Percentiles rank a stretch among this genome's conserved stretches.
Conservation (phyloP, 1,140 invertebrate genomes). For the Bradynema listronoti region DNA sequence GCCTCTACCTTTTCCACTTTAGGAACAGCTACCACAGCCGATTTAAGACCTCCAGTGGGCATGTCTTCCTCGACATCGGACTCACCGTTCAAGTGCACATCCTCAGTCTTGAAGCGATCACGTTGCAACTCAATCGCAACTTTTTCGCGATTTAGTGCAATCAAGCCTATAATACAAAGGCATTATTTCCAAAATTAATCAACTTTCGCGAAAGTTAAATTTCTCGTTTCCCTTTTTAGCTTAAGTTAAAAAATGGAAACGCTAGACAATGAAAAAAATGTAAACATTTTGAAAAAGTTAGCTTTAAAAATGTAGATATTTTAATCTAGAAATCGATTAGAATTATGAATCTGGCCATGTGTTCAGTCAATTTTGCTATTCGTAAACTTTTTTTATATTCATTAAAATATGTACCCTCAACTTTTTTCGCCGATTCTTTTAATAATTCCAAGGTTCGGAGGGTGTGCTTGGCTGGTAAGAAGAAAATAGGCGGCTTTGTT, state of each 20-base stretch:
- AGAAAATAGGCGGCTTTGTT: slow-evolving; percentile 77
- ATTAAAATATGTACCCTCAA: slow-evolving; percentile 33
- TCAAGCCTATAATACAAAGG: slow-evolving; percentile 17
- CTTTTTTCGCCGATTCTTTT: slow-evolving; percentile 38
- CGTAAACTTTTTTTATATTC: too few relatives aligned
- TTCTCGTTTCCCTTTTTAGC: background rate
- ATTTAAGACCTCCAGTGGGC: background rate
- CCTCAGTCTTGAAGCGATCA: background rate
- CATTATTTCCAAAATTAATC: background rate
- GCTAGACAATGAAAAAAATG: too few relatives aligned
- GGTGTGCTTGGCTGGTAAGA: slow-evolving; percentile 71
- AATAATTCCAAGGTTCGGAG: slow-evolving; percentile 61
- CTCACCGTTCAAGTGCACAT: too few relatives aligned
- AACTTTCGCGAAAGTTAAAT: background rate
- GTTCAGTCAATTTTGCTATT: too few relatives aligned
- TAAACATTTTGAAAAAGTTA: too few relatives aligned
- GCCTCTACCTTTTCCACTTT: background rate
- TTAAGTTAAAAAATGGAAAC: too few relatives aligned
- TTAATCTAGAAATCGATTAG: too few relatives aligned
- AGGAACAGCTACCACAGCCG: slow-evolving; percentile 1
- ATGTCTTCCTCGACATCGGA: background rate
- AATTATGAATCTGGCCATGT: too few relatives aligned
- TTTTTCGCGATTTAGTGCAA: slow-evolving; percentile 32
- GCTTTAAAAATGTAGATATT: too few relatives aligned
- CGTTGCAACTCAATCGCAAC: slow-evolving; percentile 28